phyloP scores from a whole-genome alignment of 1,140 invertebrate genomes.

The Drosophila truncata region DNA sequence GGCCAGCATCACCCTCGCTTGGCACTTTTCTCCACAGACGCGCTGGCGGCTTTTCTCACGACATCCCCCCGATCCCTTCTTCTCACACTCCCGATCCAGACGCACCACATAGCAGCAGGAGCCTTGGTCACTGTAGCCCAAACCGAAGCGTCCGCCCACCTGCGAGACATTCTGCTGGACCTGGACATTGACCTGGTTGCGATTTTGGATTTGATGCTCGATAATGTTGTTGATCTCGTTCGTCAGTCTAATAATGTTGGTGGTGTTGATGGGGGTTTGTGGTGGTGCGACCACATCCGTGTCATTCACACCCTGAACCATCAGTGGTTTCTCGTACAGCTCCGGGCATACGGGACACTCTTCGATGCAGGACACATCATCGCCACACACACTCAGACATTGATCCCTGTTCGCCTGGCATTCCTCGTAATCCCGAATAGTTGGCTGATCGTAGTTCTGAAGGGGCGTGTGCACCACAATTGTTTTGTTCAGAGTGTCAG shows the following conservation, averaged over 20 bases:
- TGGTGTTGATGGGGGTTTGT: constrained; percentile 56
- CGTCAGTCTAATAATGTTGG: constrained; percentile 73
- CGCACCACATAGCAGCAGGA: constrained; percentile 71
- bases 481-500: constrained; percentile 32
- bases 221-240: constrained; percentile 78
- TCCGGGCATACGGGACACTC: constrained; percentile 71
- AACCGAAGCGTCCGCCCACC: constrained; percentile 71
- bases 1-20: constrained; percentile 69
- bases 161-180: constrained; percentile 71
- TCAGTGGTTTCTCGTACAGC: constrained; percentile 58
- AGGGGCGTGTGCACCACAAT: constrained; percentile 72
- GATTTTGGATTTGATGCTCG: constrained; percentile 52
- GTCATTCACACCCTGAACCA: constrained; percentile 77
- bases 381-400: constrained; percentile 47
- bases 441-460: constrained; percentile 72
- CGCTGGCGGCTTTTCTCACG: constrained; percentile 48
- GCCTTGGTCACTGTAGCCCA: constrained; percentile 71
- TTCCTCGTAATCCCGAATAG: constrained; percentile 67
- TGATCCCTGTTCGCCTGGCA: constrained; percentile 56
- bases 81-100: constrained; percentile 40
- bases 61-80: constrained; percentile 25
- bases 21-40: constrained; percentile 67
- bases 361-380: constrained; percentile 22
- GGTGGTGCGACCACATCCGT: constrained; percentile 45
- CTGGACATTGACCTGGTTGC: constrained; percentile 62